These are phyloP conservation scores for Aphelenchoides avenae DNA, from an alignment of 1,140 invertebrate species.

Conservation along the genomic window DNA sequence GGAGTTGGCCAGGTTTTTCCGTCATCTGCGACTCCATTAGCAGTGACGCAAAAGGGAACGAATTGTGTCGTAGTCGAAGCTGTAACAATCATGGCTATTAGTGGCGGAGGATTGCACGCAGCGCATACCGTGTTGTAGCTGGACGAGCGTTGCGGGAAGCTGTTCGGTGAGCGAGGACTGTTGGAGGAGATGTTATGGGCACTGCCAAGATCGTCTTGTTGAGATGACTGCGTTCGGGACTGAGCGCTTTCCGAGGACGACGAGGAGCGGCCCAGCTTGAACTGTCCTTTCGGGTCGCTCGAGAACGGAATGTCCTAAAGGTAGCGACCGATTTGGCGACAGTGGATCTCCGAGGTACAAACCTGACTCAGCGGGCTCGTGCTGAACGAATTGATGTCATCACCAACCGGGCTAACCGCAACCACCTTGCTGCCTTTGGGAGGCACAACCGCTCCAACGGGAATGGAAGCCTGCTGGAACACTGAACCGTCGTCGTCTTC, in stretches of 20 bases:
- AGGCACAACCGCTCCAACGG: conserved; percentile 23
- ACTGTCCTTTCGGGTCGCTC: conserved; percentile 4
- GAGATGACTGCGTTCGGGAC: no score
- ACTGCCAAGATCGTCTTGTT: no score
- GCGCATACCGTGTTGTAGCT: conserved; percentile 7
- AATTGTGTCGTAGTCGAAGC: conserved; percentile 31
- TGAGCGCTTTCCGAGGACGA: conserved; percentile 9
- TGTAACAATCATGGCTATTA: conserved; percentile 2
- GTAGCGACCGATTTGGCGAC: neutral
- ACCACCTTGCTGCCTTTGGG: conserved; percentile 21
- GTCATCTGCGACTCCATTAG: conserved; percentile 28
- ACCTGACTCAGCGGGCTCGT: conserved; percentile 27
- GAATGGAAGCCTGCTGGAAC: conserved; percentile 5
- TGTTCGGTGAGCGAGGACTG: conserved; percentile 26
- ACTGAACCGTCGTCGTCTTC: neutral
- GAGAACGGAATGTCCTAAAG: conserved; percentile 21
- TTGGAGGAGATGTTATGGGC: neutral
- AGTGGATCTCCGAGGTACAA: neutral
- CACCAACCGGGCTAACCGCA: conserved; percentile 18
- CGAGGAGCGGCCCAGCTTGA: conserved; percentile 2
- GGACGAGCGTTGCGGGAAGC: conserved; percentile 28
- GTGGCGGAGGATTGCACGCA: neutral
- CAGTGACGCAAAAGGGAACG: conserved; percentile 29
- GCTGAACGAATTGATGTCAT: conserved; percentile 29
- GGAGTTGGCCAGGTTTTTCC: conserved; percentile 21